Base-by-base conservation (phyloP, 1,140 invertebrate genomes). In the Campoletis sonorensis region DNA sequence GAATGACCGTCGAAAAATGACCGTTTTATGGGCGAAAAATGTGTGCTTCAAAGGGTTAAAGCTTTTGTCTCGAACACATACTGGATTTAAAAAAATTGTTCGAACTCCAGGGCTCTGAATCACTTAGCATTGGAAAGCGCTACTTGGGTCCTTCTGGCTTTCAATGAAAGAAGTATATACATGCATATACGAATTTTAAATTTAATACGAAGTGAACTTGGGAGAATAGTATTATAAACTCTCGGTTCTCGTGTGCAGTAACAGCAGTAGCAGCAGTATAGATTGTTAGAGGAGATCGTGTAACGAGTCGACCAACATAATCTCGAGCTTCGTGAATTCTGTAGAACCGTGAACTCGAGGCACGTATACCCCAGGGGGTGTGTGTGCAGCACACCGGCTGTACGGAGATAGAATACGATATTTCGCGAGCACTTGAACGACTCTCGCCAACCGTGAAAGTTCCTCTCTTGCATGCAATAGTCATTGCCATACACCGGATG, bases 251-350 rank as follows among this genome's bases (percentile, higher is more conserved):
- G 21, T 67, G 23, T 67, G 23, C 23, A 67, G 61, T 27, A 67
- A 15, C 23, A 67, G 21, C 61, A 67, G 61, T 23, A 70, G 26
- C 67, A 70, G 67, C 67, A 64, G 58, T 78, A 78, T 45, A 78
- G 76, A 78, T 78, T 64, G 54, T 78, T 64, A 54, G 58, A 78
- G 58, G 21, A 67, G 54, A 78, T 78, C 58, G 76, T 78, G 76
- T 78, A 78, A 78, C 76, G 76, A 78, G 76, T 78, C 76, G 76
- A 78, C 76, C 58, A 78, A 78, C 76, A 64, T 78, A 78, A 78
- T 78, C 33, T 64, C 54, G 37, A 78, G 76, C 58, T 78, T 78
- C 76, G 76, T 64, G 76, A 78, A 78, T 78, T 78, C 76, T 78
- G 58, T 64, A 78, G 58, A 67, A 78, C 61, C 49, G 33, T 26